These are phyloP conservation scores for Dipodomys spectabilis DNA, from an alignment of 2,113 vertebrate species.

Conservation along the genomic window DNA sequence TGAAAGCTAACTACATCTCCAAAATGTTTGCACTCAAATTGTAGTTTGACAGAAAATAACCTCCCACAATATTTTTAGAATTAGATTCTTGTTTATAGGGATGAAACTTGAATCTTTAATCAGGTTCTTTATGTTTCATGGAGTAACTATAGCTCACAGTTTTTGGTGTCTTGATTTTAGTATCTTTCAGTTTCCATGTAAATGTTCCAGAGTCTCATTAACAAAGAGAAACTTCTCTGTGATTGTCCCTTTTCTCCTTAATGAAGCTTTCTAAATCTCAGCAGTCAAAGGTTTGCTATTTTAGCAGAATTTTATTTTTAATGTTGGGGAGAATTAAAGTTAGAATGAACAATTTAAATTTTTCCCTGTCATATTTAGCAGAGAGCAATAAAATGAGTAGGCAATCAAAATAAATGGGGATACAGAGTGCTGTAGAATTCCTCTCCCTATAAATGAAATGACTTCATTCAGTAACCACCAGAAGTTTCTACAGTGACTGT, in stretches of 20 bases:
- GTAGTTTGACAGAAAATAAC: background rate
- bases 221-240: conserved; percentile 26
- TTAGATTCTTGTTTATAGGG: conserved; percentile 63
- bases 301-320: conserved; percentile 43
- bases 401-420: background rate
- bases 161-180: conserved; percentile 40
- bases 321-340: conserved; percentile 64
- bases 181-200: conserved; percentile 8
- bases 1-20: conserved; percentile 46
- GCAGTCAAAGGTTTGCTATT: conserved; percentile 23
- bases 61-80: conserved; percentile 3
- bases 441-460: background rate
- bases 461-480: background rate
- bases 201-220: conserved; percentile 47
- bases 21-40: conserved; percentile 20
- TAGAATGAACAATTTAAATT: conserved; percentile 46
- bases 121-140: conserved; percentile 41
- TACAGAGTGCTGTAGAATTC: background rate
- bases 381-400: background rate
- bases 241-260: conserved; percentile 35
- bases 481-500: background rate
- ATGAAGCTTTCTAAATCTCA: conserved; percentile 59
- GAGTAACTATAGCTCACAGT: background rate
- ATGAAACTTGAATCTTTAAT: conserved; percentile 54
- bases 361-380: conserved; percentile 20